A percentile compares a stretch with the other conserved stretches of the same genome.
phyloP scores from a whole-genome alignment of 2,797 vertebrate species.

The Falco peregrinus region DNA sequence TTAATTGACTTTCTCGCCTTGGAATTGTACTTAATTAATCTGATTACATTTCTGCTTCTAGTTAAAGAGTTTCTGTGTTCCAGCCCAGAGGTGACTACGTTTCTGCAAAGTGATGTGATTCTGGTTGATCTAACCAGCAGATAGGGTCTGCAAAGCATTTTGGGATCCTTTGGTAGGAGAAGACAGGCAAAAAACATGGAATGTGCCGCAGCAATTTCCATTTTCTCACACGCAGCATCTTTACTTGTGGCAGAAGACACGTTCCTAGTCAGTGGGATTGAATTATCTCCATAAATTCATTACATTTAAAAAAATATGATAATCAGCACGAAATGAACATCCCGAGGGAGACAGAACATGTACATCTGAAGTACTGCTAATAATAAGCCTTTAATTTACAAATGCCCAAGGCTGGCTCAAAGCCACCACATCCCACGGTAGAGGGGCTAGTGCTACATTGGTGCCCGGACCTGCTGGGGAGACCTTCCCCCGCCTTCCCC shows the following conservation, averaged over 20 bases:
- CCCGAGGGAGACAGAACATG: conserved; percentile 58
- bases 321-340: conserved; percentile 62
- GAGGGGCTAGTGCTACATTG: not conserved
- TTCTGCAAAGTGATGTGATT: not conserved
- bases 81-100: conserved; percentile 23
- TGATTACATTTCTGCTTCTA: conserved; percentile 43
- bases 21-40: conserved; percentile 68
- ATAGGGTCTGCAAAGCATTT: conserved; percentile 37
- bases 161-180: not conserved
- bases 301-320: conserved; percentile 68
- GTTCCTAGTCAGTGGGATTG: conserved; percentile 47
- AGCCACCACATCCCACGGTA: not conserved
- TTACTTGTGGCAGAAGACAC: conserved; percentile 48
- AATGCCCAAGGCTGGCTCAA: conserved; percentile 42
- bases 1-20: conserved; percentile 62
- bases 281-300: conserved; percentile 72
- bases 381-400: conserved; percentile 67
- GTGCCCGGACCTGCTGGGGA: rapidly evolving
- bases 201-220: conserved; percentile 59
- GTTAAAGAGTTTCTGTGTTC: conserved; percentile 9
- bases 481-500: not conserved
- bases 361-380: conserved; percentile 61
- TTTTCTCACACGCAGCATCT: conserved; percentile 52
- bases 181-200: conserved; percentile 3
- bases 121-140: not conserved